Conservation (phyloP, 1,140 invertebrate species). For the Campoletis sonorensis region DNA sequence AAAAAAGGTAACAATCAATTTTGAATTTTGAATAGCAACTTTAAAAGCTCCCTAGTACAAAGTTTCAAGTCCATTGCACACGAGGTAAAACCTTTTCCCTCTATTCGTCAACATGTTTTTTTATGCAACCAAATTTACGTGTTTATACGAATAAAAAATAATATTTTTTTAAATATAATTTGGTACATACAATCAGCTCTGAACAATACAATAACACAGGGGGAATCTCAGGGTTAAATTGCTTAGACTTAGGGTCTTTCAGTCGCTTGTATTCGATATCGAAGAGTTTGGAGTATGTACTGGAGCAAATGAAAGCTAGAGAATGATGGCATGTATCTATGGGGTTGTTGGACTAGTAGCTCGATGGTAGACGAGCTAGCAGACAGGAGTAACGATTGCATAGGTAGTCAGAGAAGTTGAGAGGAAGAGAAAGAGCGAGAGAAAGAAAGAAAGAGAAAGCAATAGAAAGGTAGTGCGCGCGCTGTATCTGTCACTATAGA, state of each 20-base stretch:
- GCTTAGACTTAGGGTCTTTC: not conserved
- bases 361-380: slow-evolving; percentile 57
- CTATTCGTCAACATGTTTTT: too few relatives aligned
- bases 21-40: too few relatives aligned
- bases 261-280: not conserved
- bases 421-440: not conserved
- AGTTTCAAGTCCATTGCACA: too few relatives aligned
- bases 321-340: slow-evolving; percentile 27
- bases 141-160: too few relatives aligned
- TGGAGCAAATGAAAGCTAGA: not conserved
- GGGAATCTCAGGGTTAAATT: not conserved
- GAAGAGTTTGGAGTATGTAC: not conserved
- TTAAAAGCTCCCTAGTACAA: too few relatives aligned
- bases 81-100: too few relatives aligned
- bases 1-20: too few relatives aligned
- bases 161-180: too few relatives aligned
- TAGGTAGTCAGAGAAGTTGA: not conserved
- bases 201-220: not conserved
- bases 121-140: too few relatives aligned
- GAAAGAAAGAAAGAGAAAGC: not conserved
- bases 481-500: slow-evolving; percentile 10
- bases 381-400: slow-evolving; percentile 66
- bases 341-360: slow-evolving; percentile 38
- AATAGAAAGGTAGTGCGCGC: slow-evolving; percentile 26
- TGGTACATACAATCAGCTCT: too few relatives aligned